A percentile compares a stretch with the other conserved stretches of the same genome.
phyloP scores from a whole-genome alignment of 2,888 invertebrate genomes.

The Eledona agricola region DNA sequence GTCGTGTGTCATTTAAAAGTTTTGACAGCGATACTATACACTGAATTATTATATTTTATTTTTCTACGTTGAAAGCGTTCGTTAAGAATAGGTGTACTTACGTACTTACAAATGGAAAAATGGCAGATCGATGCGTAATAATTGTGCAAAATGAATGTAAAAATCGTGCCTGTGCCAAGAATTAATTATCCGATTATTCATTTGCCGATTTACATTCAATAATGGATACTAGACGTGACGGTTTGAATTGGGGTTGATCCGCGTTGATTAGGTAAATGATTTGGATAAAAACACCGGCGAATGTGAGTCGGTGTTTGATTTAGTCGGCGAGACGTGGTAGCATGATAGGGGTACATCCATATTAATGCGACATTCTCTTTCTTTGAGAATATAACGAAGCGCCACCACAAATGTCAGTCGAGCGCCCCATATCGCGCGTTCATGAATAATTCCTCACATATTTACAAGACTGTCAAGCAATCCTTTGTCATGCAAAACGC shows the following conservation, averaged over 20 bases:
- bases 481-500: constrained; percentile 65
- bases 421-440: constrained; percentile 61
- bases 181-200: too few species aligned
- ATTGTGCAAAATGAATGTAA: constrained; percentile 12
- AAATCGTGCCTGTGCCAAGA: too few species aligned
- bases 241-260: neutral
- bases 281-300: constrained; percentile 14
- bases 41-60: too few species aligned
- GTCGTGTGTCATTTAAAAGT: too few species aligned
- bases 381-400: constrained; percentile 61
- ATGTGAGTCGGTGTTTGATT: constrained; percentile 17
- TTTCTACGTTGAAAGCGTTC: constrained; percentile 11
- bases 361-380: constrained; percentile 59
- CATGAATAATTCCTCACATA: constrained; percentile 65
- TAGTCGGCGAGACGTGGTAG: constrained; percentile 29
- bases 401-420: constrained; percentile 61
- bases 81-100: constrained; percentile 23
- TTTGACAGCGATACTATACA: too few species aligned
- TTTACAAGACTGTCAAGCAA: constrained; percentile 64
- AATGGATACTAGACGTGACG: too few species aligned
- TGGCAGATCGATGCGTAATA: constrained; percentile 7
- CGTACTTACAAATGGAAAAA: constrained; percentile 26
- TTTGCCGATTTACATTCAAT: too few species aligned
- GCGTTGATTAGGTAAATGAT: neutral
- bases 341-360: constrained; percentile 49